These are phyloP conservation scores for Mesopsocus fuscifrons DNA, from an alignment of 2,888 invertebrate species.

Conservation along the genomic window DNA sequence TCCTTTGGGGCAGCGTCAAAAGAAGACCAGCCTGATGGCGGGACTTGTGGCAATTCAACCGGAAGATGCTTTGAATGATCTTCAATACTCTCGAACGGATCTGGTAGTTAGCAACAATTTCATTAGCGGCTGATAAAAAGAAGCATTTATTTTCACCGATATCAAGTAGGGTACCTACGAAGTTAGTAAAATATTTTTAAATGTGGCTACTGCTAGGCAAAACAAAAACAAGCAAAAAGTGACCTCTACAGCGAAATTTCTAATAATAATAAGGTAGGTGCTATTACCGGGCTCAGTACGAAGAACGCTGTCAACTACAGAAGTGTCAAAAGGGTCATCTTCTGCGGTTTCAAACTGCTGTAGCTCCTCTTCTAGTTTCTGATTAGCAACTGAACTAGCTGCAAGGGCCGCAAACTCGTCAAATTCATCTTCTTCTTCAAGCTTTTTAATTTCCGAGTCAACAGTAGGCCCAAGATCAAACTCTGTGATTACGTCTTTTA, in stretches of 20 bases:
- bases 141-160: too few relatives aligned
- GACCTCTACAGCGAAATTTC: too few relatives aligned
- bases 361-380: conserved; percentile 35
- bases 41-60: not conserved
- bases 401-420: conserved; percentile 62
- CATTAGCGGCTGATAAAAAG: too few relatives aligned
- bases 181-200: too few relatives aligned
- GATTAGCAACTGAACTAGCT: conserved; percentile 48
- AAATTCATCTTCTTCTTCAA: conserved; percentile 34
- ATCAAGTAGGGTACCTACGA: too few relatives aligned
- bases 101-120: too few relatives aligned
- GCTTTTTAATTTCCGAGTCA: conserved; percentile 17
- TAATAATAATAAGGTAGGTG: too few relatives aligned
- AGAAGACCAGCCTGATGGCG: conserved; percentile 1
- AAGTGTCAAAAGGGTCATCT: conserved; percentile 72
- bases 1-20: conserved; percentile 18
- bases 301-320: conserved; percentile 41
- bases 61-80: not conserved
- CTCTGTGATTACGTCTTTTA: conserved; percentile 26
- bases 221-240: too few relatives aligned
- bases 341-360: conserved; percentile 41
- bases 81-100: not conserved
- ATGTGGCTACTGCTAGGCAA: too few relatives aligned
- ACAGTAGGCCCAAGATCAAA: conserved; percentile 26
- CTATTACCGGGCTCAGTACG: conserved; percentile 49